Evolutionary conservation across 2,888 invertebrate genomes (phyloP), one percentile per base, ranked within the genome.

Genomic region (Brachynemurus nebulosus): DNA sequence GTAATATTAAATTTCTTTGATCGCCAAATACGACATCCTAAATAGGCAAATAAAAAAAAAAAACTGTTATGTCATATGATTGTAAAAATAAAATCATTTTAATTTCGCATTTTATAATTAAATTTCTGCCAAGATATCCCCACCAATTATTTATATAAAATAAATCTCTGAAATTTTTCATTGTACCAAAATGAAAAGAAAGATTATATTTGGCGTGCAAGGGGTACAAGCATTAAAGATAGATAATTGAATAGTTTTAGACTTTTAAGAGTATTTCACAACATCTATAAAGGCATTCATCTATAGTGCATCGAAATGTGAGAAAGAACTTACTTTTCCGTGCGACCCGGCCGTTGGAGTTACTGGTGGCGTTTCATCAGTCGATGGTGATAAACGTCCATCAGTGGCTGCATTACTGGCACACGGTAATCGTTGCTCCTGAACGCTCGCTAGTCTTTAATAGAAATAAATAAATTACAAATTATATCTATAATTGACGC

Each of bases 361-460:
- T 65, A 64, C 63, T 3, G 76, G 72, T 57, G 80, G 64, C 55
- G 72, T 69, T 53, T 74, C 74, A 45, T 71, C 69, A 30, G 66
- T 57, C 27, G 70, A 79, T 38, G 77, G 80, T 33, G 73, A 81
- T 51, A 69, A 66, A 54, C 76, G 69, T 30, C 80, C 80, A 53
- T 75, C 71, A 25, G 55, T 53, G 42, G 60, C 53, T 33, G 59
- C 52, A 48, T 62, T 62, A 48, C 62, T 62, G 42, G 71, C 63
- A 52, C 75, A 66, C 34, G 83, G 85, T 54, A 88, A 70, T 53
- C 92, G 79, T 67, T 93, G 92, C 66, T 95, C 95, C 71, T 95
- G 95, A 35, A 95, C 93, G 64, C 92, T 91, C 35, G 95, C 93
- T 68, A 95, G 75, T 64, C 95, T 93, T 63, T 9, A 55, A 55